These are phyloP conservation scores for Anagyrus pseudococci DNA, from an alignment of 2,888 invertebrate species.

Conservation along the genomic window DNA sequence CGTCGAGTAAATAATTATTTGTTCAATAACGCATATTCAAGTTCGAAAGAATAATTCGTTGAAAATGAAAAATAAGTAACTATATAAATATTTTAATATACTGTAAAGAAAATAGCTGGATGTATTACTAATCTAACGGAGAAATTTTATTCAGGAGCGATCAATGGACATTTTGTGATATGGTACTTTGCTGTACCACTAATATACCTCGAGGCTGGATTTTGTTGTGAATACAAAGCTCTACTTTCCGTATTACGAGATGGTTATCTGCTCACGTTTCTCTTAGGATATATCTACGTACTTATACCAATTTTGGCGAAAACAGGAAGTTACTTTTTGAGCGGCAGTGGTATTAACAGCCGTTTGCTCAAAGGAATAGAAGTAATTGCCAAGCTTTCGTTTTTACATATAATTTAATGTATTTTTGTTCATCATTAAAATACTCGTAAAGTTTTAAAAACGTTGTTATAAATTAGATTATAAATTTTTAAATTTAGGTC, in stretches of 20 bases:
- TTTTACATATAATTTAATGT: too few species aligned
- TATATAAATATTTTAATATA: too few species aligned
- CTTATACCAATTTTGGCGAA: slow-evolving; percentile 53
- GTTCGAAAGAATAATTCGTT: too few species aligned
- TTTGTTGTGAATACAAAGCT: slow-evolving; percentile 52
- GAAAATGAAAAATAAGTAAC: too few species aligned
- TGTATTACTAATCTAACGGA: background rate
- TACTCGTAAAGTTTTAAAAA: background rate
- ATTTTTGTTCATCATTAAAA: background rate
- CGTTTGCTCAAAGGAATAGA: slow-evolving; percentile 59
- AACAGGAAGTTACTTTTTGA: slow-evolving; percentile 49
- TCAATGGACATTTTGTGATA: slow-evolving; percentile 54
- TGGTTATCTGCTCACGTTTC: slow-evolving; percentile 52
- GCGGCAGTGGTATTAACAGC: slow-evolving; percentile 49
- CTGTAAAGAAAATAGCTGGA: too few species aligned
- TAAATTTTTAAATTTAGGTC: slow-evolving; percentile 47
- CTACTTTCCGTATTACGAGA: slow-evolving; percentile 49
- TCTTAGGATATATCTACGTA: slow-evolving; percentile 54
- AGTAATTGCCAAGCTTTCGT: slow-evolving; percentile 47
- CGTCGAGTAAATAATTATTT: too few species aligned
- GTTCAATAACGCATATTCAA: too few species aligned
- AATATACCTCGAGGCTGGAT: slow-evolving; percentile 57
- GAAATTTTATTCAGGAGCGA: slow-evolving; percentile 48
- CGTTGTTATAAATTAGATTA: background rate
- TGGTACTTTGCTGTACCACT: slow-evolving; percentile 57